These are phyloP conservation scores for Lepidostoma basale DNA, from an alignment of 1,140 invertebrate species.

Conservation along the genomic window DNA sequence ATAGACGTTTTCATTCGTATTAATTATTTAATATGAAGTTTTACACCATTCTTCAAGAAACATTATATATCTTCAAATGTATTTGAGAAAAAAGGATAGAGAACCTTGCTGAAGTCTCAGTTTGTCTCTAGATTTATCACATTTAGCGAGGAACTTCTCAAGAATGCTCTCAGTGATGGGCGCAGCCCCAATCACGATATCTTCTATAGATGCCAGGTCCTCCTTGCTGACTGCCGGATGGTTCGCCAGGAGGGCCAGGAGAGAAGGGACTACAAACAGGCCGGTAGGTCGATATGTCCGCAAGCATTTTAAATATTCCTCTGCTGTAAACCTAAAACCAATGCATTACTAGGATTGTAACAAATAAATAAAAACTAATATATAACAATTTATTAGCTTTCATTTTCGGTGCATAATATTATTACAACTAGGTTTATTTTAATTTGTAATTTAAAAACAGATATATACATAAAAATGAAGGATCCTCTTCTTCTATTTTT, in stretches of 20 bases:
- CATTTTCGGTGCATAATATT: too few species aligned
- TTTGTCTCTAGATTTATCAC: constrained; percentile 61
- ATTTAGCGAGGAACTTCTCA: constrained; percentile 64
- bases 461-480: too few species aligned
- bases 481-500: too few species aligned
- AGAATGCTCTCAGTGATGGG: constrained; percentile 68
- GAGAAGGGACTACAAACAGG: constrained; percentile 71
- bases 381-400: background rate
- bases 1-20: too few species aligned
- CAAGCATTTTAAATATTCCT: constrained; percentile 67
- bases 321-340: constrained; percentile 69
- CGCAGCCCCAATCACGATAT: constrained; percentile 68
- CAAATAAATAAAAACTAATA: constrained; percentile 10
- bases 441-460: too few species aligned
- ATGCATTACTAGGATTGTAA: background rate
- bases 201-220: constrained; percentile 63
- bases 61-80: too few species aligned
- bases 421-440: too few species aligned
- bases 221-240: constrained; percentile 67
- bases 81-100: too few species aligned
- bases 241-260: constrained; percentile 69
- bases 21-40: too few species aligned
- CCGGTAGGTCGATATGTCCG: constrained; percentile 65
- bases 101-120: constrained; percentile 65
- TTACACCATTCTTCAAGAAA: too few species aligned